Base-by-base conservation (phyloP, 2,888 invertebrate species). In the Sinelater perroti region DNA sequence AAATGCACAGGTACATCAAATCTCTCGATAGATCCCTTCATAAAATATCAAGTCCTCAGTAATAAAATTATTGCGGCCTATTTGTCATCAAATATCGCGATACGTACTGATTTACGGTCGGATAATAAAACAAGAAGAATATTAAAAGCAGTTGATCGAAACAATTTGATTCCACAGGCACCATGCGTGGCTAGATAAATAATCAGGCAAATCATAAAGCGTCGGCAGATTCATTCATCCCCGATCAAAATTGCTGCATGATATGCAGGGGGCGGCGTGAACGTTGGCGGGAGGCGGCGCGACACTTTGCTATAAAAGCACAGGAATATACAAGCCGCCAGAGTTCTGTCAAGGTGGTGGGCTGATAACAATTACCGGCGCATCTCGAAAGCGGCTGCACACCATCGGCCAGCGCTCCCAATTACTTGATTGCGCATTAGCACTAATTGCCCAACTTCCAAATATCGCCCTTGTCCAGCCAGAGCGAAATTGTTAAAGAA, bases 231-330 rank as follows among this genome's bases (percentile, higher is more conserved):
- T 31, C 42, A 54, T 58, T 58, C 49, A 55, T 54, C 31, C 28
- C 33, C 31, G 33, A 53, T 58, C 44, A 26, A 58, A 54, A 58
- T 58, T 49, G 53, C 53, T 49, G 54, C 53, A 54, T 42, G 16
- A 49, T 53, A 53, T 58, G 40, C 35, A 42, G 60, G 63, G 62
- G 65, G 65, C 63, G 59, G 63, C 40, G 52, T 60, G 40, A 47
- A 55, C 62, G 65, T 65, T 65, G 65, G 65, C 65, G 65, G 65
- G 61, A 65, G 65, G 65, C 65, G 65, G 65, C 57, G 57, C 65
- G 55, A 61, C 45, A 49, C 36, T 60, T 54, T 46, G 50, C 49
- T 66, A 66, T 66, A 66, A 62, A 66, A 66, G 63, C 64, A 55
- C 36, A 56, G 61, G 52, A 58, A 56, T 53, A 57, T 61, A 52